phyloP scores from a whole-genome alignment of 2,888 invertebrate species.

The Noctua pronuba region DNA sequence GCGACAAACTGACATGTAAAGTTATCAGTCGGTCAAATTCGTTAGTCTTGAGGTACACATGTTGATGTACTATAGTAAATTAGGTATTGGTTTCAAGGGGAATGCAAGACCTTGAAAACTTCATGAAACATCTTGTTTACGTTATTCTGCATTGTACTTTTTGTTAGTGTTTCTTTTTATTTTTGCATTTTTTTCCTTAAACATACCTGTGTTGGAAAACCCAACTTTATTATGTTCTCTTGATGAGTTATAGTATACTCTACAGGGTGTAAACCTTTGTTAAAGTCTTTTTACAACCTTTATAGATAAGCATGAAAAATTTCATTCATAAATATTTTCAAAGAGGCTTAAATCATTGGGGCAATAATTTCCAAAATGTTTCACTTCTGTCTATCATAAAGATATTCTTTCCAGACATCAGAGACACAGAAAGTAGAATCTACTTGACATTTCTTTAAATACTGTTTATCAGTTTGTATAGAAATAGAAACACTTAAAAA shows the following conservation, averaged over 20 bases:
- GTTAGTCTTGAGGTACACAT: conserved; percentile 20
- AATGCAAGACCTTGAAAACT: conserved; percentile 28
- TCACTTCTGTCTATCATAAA: neutral
- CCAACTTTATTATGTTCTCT: neutral
- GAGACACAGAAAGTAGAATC: neutral
- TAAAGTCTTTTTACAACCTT: too few relatives aligned
- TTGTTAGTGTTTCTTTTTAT: conserved; percentile 4
- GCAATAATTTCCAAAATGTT: neutral
- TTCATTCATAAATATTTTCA: neutral
- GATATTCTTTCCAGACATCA: neutral
- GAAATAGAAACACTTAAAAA: neutral
- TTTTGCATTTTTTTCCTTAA: conserved; percentile 7
- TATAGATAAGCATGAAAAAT: neutral
- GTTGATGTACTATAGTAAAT: conserved; percentile 4
- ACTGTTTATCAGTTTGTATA: neutral
- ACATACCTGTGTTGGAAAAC: neutral
- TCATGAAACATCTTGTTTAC: conserved; percentile 30
- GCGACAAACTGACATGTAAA: neutral
- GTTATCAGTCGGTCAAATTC: conserved; percentile 20
- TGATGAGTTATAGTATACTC: too few relatives aligned
- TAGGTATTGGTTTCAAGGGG: conserved; percentile 37
- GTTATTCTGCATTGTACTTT: neutral
- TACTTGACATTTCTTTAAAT: neutral
- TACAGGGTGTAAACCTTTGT: too few relatives aligned
- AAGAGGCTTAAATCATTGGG: neutral